Conservation (phyloP, 2,888 invertebrate genomes). For the Aelia acuminata region DNA sequence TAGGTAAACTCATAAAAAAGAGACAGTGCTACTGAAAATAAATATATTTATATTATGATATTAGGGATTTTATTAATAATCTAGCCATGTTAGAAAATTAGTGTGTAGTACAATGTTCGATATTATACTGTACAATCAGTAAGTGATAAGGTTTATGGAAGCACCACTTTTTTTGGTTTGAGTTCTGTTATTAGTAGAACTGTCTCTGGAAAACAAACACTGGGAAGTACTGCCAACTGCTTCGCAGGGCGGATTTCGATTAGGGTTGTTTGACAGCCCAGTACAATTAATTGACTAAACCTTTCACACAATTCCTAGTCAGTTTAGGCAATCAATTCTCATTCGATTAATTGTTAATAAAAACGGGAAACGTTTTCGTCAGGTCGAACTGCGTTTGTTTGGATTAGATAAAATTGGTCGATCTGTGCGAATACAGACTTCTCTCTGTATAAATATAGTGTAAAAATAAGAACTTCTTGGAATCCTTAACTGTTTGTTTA, state of each 20-base stretch:
- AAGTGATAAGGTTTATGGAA: background rate
- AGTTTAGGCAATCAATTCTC: slow-evolving; percentile 11
- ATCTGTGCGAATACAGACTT: background rate
- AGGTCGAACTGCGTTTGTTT: background rate
- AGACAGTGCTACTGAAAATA: too few relatives aligned
- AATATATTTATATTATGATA: too few relatives aligned
- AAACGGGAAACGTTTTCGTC: background rate
- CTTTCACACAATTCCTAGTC: background rate
- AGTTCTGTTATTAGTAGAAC: background rate
- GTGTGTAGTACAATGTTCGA: background rate
- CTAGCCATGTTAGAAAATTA: too few relatives aligned
- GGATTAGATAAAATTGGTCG: background rate
- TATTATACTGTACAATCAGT: background rate
- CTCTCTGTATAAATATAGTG: background rate
- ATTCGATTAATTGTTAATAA: slow-evolving; percentile 25
- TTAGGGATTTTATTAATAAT: too few relatives aligned
- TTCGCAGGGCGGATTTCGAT: background rate
- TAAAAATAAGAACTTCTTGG: background rate
- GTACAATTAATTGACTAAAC: slow-evolving; percentile 8
- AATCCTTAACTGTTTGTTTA: background rate
- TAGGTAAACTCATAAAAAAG: too few relatives aligned
- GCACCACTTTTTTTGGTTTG: background rate
- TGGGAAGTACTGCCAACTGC: background rate
- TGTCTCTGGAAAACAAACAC: background rate
- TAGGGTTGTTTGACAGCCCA: background rate